Evolutionary conservation across 2,888 invertebrate genomes (phyloP), one percentile per base, ranked within the genome.

Genomic region (Melanostoma mellinum): DNA sequence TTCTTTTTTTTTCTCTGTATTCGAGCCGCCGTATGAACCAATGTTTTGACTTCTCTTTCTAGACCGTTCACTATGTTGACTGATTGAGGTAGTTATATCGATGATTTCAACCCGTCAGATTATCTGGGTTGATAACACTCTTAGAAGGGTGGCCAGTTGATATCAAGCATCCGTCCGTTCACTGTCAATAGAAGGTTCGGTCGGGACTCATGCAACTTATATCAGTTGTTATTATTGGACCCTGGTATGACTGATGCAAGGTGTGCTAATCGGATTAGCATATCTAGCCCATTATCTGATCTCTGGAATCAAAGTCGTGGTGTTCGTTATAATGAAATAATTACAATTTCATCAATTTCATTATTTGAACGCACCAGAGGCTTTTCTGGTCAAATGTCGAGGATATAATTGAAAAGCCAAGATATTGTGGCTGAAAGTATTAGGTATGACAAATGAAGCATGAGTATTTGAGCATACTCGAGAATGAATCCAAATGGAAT

Each of bases 321-420:
- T 55, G 38, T 35, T 40, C 68, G 44, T 67, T 50, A 55, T 50
- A 76, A 69, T 73, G 63, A 77, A 82, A 82, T 82, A 82, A 82
- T 82, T 82, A 76, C 77, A 69, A 82, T 73, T 77, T 77, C 50
- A 73, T 77, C 81, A 69, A 82, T 73, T 77, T 77, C 50, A 73
- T 77, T 76, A 63, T 61, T 68, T 53, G 68, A 44, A 72, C 73
- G 44, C 32, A 61, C 71, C 6, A n/a, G 68, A 73, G 68, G 76
- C 20, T 61, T 60, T 65, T 72, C 33, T 72, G 55, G 50, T 40
- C 65, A 77, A 67, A 78, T 55, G 53, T 53, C 60, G 42, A 38
- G 30, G 6, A 63, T 50, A 50, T 36, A 63, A 52, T 60, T 58
- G 56, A 67, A 65, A 48, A 36, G 63, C 42, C 56, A 55, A 46